Evolutionary conservation across 2,113 vertebrate genomes (phyloP), one percentile per base, ranked within the genome.

Genomic region (Entelurus aequoreus): DNA sequence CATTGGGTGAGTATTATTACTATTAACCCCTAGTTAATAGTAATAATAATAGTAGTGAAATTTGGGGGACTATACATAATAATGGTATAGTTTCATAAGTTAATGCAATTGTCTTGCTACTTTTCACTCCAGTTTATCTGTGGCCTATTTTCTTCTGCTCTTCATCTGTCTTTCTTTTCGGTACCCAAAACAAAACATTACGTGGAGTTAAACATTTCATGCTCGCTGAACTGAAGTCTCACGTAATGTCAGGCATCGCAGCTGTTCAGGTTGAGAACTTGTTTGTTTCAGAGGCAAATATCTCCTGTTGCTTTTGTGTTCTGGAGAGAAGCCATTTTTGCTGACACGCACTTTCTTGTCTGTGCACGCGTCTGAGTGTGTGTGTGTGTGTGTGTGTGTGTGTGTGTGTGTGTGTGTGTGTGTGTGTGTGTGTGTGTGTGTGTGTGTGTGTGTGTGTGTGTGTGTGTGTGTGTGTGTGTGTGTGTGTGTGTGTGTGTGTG

Each of bases 271-370:
- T 46, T 46, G 12, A 46, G 11, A 12, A 11, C 11, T 46, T 46
- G 10, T 19, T 53, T 53, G 21, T 53, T 53, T 53, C 21, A 13
- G 35, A 21, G 50, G 42, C 51, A 42, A 52, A 51, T 38, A 11
- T 50, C 56, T 73, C 48, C 51, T 65, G 63, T 47, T 65, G 40
- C 40, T 57, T 54, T 35, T 37, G 44, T 44, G 68, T 53, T 77
- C 62, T 44, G 38, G 54, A 14, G 48, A 52, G 36, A 46, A 36
- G 36, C 49, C 57, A 49, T 64, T 76, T 75, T 62, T 71, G 67
- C 67, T 83, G 76, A 86, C 58, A 60, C 58, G 37, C 35, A 37
- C 11, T 7, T 54, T 14, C 40, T 37, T 6, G 12, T n/a, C n/a
- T n/a, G n/a, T n/a, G n/a, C n/a, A n/a, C n/a, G n/a, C n/a, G n/a